Percentiles rank a stretch among this genome's conserved stretches.
Conservation (phyloP, 1,140 invertebrate genomes). For the Sycophaga agraensis region DNA sequence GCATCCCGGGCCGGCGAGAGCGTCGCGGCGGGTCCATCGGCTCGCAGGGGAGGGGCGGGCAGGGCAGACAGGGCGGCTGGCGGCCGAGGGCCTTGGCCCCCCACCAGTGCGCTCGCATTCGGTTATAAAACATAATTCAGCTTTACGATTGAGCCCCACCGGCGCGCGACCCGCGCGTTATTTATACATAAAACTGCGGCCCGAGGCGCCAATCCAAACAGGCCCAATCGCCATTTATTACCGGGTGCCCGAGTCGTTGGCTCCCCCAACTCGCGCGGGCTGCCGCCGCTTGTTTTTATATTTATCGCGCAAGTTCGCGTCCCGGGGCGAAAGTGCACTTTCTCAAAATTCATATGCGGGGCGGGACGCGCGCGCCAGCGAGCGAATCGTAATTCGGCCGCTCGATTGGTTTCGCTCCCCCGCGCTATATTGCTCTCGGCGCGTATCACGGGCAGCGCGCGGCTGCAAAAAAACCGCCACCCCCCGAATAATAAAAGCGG, state of each 20-base stretch:
- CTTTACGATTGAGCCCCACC: constrained; percentile 34
- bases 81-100: too few relatives aligned
- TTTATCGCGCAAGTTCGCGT: not conserved
- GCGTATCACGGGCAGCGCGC: not conserved
- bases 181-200: not conserved
- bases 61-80: not conserved
- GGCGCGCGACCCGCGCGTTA: not conserved
- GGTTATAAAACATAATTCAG: constrained; percentile 38
- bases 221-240: not conserved
- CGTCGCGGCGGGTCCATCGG: constrained; percentile 24
- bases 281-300: not conserved
- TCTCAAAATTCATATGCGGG: constrained; percentile 1
- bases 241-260: too few relatives aligned
- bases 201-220: not conserved
- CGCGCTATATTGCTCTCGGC: not conserved
- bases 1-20: not conserved
- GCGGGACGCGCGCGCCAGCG: not conserved
- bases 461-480: not conserved
- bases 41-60: not conserved
- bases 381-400: not conserved
- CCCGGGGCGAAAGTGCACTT: not conserved
- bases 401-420: not conserved
- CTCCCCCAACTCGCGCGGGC: too few relatives aligned
- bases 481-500: not conserved
- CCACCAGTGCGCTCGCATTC: too few relatives aligned